These are phyloP conservation scores for Nicator chloris DNA, from an alignment of 2,113 vertebrate species.

Conservation along the genomic window DNA sequence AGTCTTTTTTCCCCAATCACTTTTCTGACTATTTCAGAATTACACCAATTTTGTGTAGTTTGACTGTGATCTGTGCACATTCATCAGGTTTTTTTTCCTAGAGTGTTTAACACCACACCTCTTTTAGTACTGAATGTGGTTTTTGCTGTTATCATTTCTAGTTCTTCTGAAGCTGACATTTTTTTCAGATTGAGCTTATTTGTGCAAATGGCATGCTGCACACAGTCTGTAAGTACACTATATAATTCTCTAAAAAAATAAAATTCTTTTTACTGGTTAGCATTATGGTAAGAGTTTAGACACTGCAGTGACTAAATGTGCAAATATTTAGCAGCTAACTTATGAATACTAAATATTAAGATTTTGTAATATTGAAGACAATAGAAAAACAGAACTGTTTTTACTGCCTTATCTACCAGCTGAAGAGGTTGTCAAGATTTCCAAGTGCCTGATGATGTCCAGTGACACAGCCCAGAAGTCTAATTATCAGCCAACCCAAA, in stretches of 20 bases:
- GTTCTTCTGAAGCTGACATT: not conserved
- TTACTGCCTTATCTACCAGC: not conserved
- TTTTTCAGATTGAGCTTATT: not conserved
- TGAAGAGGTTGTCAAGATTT: not conserved
- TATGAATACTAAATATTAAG: not conserved
- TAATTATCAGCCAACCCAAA: not conserved
- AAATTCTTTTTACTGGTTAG: not conserved
- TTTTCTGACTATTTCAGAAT: not conserved
- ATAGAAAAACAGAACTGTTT: not conserved
- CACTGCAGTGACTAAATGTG: not conserved
- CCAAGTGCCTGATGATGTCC: not conserved
- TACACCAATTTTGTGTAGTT: not conserved
- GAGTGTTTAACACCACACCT: accelerated
- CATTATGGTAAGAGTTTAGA: not conserved
- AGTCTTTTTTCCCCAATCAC: not conserved
- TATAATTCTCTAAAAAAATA: not conserved
- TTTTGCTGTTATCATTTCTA: not conserved
- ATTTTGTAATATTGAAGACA: not conserved
- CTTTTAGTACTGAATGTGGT: not conserved
- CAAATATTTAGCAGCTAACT: not conserved
- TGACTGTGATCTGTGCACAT: not conserved
- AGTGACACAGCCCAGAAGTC: not conserved
- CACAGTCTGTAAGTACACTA: not conserved
- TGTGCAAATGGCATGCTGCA: not conserved
- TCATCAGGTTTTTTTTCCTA: not conserved